These are phyloP conservation scores for Hephaestus fuliginosus DNA, from an alignment of 2,797 vertebrate genomes.

Conservation along the genomic window DNA sequence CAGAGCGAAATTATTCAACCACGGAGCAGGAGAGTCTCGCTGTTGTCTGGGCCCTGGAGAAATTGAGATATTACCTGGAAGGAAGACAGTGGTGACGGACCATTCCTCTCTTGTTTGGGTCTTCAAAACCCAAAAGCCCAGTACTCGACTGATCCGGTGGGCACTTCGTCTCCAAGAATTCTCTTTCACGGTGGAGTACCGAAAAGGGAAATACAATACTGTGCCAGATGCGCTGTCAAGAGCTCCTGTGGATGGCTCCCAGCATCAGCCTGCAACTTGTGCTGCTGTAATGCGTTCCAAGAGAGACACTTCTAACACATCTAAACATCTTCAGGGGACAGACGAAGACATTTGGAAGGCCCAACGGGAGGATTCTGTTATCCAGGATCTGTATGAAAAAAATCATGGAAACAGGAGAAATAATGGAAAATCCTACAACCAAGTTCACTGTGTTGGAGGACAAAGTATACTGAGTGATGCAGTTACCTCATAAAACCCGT, in stretches of 20 bases:
- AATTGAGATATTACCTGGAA: not conserved
- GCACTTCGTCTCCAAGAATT: not conserved
- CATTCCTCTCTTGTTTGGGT: not conserved
- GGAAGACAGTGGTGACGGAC: not conserved
- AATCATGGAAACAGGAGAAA: constrained; percentile 18
- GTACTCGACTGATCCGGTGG: not conserved
- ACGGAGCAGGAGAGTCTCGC: too few relatives aligned
- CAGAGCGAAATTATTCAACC: too few relatives aligned
- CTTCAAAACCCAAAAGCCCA: not conserved
- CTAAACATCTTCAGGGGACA: not conserved
- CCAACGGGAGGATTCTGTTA: not conserved
- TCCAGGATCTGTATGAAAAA: not conserved
- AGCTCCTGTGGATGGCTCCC: too few relatives aligned
- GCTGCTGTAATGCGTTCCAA: not conserved
- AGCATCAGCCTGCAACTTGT: not conserved
- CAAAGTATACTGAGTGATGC: too few relatives aligned
- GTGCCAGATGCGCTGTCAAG: too few relatives aligned
- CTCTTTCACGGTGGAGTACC: too few relatives aligned
- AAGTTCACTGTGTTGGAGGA: constrained; percentile 13
- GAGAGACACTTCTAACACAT: not conserved
- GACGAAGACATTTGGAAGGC: constrained; percentile 20
- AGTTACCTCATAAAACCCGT: too few relatives aligned
- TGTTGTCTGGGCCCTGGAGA: too few relatives aligned
- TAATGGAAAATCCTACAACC: not conserved
- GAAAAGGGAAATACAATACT: too few relatives aligned